Base-by-base conservation (phyloP, 2,888 invertebrate species). In the Orthosia incerta region DNA sequence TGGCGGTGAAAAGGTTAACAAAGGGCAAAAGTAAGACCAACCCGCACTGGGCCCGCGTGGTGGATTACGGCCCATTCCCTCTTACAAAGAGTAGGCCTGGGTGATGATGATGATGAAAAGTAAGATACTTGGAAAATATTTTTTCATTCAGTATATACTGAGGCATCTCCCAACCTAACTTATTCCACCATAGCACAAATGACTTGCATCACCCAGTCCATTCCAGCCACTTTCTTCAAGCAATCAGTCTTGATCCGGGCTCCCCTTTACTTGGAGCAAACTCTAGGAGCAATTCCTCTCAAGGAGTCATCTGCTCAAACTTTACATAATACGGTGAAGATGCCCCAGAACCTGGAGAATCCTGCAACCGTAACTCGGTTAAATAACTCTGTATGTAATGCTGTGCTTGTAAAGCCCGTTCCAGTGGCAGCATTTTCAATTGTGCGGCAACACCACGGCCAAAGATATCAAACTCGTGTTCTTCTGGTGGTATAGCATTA, bases 331-430 rank as follows among this genome's bases (percentile, higher is more conserved):
- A 74, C 50, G 66, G 53, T 45, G 74, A 66, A 31, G 74, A 74
- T 23, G 53, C 13, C 3, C 39, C 61, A n/a, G 62, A 57, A 59
- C 39, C 11, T 26, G 68, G 53, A 16, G 53, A 63, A 39, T 75
- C 51, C 9, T 75, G 75, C 62, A 84, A 66, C 9, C 84, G 71
- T 23, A 84, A 31, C 48, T 62, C 66, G 1, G 81, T 82, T 31
- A 83, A 65, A 56, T 83, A 80, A 70, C 75, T 82, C 51, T 83
- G 83, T 23, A 83, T 83, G 13, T 57, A 80, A 77, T 74, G 74
- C 55, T 83, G 77, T 12, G 82, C 82, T 70, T 83, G 77, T 62
- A 83, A 57, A 18, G 82, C 83, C 12, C 64, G 48, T 12, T 56
- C 63, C 5, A 83, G 23, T 0, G 82, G 73, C 53, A 83, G 46